These are phyloP conservation scores for Drosophila pandora DNA, from an alignment of 1,140 invertebrate genomes.

Conservation along the genomic window DNA sequence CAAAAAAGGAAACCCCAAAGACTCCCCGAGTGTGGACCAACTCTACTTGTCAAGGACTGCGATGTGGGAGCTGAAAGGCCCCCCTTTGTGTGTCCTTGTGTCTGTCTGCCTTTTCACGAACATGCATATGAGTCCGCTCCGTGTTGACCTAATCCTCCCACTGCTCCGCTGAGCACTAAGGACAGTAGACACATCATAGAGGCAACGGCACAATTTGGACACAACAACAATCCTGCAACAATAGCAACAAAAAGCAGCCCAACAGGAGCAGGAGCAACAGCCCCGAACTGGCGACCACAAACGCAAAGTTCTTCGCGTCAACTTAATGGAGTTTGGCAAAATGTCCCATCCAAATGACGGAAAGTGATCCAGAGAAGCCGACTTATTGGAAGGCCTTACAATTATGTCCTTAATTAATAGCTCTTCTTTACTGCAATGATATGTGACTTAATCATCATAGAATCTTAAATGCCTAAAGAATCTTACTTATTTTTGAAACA, in stretches of 20 bases:
- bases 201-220: conserved; percentile 53
- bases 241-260: conserved; percentile 11
- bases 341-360: conserved; percentile 21
- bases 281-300: conserved; percentile 58
- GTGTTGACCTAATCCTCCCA: conserved; percentile 4
- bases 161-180: not conserved
- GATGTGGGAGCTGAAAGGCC: not conserved
- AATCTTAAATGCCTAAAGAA: too few relatives aligned
- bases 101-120: conserved; percentile 14
- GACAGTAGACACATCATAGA: conserved; percentile 42
- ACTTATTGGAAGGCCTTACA: not conserved
- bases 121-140: conserved; percentile 20
- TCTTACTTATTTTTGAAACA: not conserved
- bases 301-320: conserved; percentile 79
- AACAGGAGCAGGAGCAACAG: conserved; percentile 19
- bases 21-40: not conserved
- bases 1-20: not conserved
- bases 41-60: conserved; percentile 2
- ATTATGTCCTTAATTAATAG: not conserved
- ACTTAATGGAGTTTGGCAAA: conserved; percentile 78
- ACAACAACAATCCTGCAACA: conserved; percentile 34
- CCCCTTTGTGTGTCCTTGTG: not conserved
- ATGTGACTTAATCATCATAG: too few relatives aligned
- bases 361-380: not conserved
- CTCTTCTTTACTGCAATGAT: too few relatives aligned